These are phyloP conservation scores for Oophaga pumilio DNA, from an alignment of 2,113 vertebrate genomes.

Conservation along the genomic window DNA sequence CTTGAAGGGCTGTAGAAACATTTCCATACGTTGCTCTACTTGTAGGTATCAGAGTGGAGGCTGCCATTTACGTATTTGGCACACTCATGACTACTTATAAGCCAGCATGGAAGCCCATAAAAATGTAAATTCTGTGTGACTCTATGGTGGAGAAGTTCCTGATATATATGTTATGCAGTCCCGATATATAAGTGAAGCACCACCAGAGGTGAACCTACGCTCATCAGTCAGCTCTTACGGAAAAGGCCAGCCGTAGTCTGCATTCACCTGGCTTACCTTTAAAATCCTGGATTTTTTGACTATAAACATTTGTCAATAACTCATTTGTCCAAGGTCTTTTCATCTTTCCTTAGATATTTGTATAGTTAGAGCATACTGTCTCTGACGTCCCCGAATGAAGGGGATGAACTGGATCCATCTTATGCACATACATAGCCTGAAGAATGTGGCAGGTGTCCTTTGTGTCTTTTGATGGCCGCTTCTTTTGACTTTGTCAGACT, in stretches of 20 bases:
- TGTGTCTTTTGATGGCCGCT: conserved; percentile 11
- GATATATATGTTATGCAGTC: no score
- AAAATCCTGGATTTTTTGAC: neutral
- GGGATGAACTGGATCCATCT: neutral
- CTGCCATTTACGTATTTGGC: no score
- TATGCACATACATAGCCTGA: conserved; percentile 9
- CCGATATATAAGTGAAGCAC: neutral
- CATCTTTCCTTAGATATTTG: neutral
- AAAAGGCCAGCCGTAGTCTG: neutral
- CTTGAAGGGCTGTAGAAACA: no score
- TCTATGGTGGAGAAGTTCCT: no score
- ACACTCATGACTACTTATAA: no score
- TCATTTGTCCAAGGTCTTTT: neutral
- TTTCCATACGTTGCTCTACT: no score
- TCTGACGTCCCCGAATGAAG: neutral
- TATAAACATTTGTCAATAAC: conserved; percentile 13
- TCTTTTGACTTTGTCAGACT: conserved; percentile 22
- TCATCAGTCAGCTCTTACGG: neutral
- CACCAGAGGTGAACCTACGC: neutral
- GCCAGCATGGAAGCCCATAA: no score
- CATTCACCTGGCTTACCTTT: neutral
- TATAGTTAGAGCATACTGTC: neutral
- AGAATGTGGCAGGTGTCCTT: conserved; percentile 38
- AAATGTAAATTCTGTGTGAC: no score
- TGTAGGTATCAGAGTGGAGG: no score